Base-by-base conservation (phyloP, 1,140 invertebrate species). In the Conus betulinus region DNA sequence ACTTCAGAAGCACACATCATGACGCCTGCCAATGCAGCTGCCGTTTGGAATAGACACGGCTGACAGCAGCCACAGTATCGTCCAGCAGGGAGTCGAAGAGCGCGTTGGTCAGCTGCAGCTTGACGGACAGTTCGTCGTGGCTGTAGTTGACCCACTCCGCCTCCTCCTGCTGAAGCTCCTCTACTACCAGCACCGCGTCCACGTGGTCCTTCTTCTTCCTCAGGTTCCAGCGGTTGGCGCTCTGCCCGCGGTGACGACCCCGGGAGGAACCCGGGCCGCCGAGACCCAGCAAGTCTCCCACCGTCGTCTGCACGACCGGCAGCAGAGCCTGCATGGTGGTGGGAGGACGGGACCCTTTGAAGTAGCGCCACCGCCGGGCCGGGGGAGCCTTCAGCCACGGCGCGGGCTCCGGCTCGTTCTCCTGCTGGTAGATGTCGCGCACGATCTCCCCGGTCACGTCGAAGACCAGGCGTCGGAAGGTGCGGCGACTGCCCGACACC, bases 101-200 rank as follows among this genome's bases (percentile, higher is more conserved):
- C 74, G 96, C 95, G 87, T 96, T 95, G 0, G 97, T 96, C 8
- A 97, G 94, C 89, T 97, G 96, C 92, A 97, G 96, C 93, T 97
- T 97, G 7, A 97, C 96, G 15, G 96, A 95, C 5, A 97, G 93
- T 92, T 97, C 97, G 92, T 97, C 97, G 51, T 96, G 95, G 92
- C 97, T 96, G 92, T 97, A 97, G 91, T 97, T 97, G 0, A 97
- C 96, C 97, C 97, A 97, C 81, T 97, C 96, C 13, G 96, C 95
- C 93, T 97, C 97, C 92, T 97, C 97, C 57, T 96, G 96, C 88
- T 97, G 96, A 25, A 97, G 96, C 93, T 97, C 97, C 71, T 96
- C 94, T n/a, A n/a, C n/a, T 3, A 97, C 96, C 60, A 97, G 93
- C 78, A 97, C 94, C 90, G 97, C 96, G 93, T 97, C 97, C 0